phyloP scores from a whole-genome alignment of 1,140 invertebrate genomes.

The Gryllus bimaculatus region DNA sequence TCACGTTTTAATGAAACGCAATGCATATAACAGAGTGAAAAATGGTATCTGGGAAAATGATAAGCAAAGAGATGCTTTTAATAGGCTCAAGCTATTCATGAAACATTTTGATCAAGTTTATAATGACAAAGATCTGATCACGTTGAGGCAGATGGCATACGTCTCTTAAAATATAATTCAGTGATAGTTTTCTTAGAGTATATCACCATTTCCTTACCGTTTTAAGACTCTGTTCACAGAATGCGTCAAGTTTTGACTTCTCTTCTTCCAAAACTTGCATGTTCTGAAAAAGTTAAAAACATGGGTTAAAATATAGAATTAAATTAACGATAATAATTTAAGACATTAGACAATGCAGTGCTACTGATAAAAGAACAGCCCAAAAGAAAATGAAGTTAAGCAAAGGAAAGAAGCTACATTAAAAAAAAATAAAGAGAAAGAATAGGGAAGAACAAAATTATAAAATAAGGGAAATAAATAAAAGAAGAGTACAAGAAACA shows the following conservation, averaged over 20 bases:
- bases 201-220: slow-evolving; percentile 54
- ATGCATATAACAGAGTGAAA: not conserved
- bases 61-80: not conserved
- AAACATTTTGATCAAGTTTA: not conserved
- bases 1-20: too few relatives aligned
- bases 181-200: not conserved
- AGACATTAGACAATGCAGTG: not conserved
- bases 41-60: not conserved
- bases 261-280: slow-evolving; percentile 85
- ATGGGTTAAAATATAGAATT: not conserved
- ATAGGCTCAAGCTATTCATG: not conserved
- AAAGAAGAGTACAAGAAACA: not conserved
- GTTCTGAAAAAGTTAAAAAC: slow-evolving; percentile 46
- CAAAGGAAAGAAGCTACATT: not conserved
- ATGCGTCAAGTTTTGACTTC: slow-evolving; percentile 78
- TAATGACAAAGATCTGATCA: not conserved
- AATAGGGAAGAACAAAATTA: not conserved
- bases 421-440: not conserved
- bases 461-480: not conserved
- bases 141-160: not conserved
- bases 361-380: not conserved
- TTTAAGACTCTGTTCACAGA: slow-evolving; percentile 83
- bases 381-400: not conserved
- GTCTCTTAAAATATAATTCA: not conserved
- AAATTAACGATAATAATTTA: not conserved